Evolutionary conservation across 1,140 invertebrate species (phyloP), one percentile per base, ranked within the genome.

Genomic region (Mizuhopecten yessoensis): DNA sequence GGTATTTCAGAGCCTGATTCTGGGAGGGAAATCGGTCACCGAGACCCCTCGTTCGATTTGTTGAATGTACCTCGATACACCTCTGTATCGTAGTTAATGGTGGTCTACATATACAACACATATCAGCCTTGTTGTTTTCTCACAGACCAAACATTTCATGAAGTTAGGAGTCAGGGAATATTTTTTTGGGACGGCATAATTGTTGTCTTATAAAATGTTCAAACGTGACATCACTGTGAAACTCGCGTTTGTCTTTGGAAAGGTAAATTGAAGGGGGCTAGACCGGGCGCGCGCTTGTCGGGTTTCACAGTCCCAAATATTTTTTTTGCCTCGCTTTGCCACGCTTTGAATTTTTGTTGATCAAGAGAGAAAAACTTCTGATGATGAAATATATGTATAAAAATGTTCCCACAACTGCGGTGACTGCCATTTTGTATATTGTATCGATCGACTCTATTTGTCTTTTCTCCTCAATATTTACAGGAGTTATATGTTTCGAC

Each of bases 401-500:
- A 75, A 29, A 75, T 75, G 3, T 29, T n/a, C n/a, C 42, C 42
- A 10, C 17, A 45, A 29, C 57, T 75, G n/a, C 23, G 57, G 9
- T 9, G 57, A n/a, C 23, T 75, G 57, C 57, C n/a, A 75, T 75
- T 75, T 75, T 75, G n/a, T 75, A 75, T 75, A 75, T 75, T 75
- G n/a, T 75, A 75, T 75, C 57, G 57, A 75, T 75, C 57, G 57
- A 75, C 23, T 75, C 57, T 75, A 75, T 75, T 75, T 75, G 23
- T 75, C 57, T 75, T 75, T 75, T 75, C 57, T 75, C 23, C 57
- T 75, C 57, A n/a, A 75, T 75, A 17, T 75, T 75, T 75, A 75
- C 57, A 75, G 57, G 57, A n/a, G 57, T 75, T 29, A 75, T 75
- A 75, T 75, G 57, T 75, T 75, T 75, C 57, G 57, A 75, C 57